These are phyloP conservation scores for Phodopus roborovskii DNA, from an alignment of 2,113 vertebrate species.

Conservation along the genomic window DNA sequence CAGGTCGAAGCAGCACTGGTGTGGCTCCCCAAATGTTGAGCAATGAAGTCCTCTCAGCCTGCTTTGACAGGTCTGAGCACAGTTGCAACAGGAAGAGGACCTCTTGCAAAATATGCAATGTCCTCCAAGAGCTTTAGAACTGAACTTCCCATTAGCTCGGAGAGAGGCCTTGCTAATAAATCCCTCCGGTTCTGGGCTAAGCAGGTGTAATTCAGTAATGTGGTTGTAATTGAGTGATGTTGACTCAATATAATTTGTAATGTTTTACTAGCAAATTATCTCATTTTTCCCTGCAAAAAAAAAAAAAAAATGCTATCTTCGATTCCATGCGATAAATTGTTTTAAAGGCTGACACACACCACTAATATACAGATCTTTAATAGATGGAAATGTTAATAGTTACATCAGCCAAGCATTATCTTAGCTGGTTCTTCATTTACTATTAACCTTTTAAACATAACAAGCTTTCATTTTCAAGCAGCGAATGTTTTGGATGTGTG, in stretches of 20 bases:
- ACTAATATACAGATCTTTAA: constrained; percentile 74
- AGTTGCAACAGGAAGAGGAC: constrained; percentile 29
- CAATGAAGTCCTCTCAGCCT: constrained; percentile 1
- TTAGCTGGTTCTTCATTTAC: constrained; percentile 37
- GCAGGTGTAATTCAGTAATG: constrained; percentile 77
- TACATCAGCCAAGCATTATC: constrained; percentile 49
- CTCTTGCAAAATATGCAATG: constrained; percentile 37
- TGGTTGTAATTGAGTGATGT: constrained; percentile 78
- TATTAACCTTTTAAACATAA: constrained; percentile 66
- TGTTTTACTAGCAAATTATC: constrained; percentile 82
- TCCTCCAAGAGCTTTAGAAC: constrained; percentile 44
- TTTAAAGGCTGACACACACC: constrained; percentile 67
- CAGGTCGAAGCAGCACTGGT: not conserved
- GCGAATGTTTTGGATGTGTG: constrained; percentile 33
- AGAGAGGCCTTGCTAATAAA: constrained; percentile 68
- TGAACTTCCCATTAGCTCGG: constrained; percentile 71
- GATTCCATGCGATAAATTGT: constrained; percentile 69
- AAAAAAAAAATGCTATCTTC: constrained; percentile 70
- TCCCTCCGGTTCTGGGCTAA: constrained; percentile 28
- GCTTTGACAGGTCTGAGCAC: not conserved
- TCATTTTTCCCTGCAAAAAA: constrained; percentile 58
- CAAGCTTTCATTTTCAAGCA: constrained; percentile 47
- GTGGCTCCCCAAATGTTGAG: not conserved
- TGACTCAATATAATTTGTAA: constrained; percentile 77
- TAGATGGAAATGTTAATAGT: constrained; percentile 64